These are phyloP conservation scores for Drosophila punjabiensis DNA, from an alignment of 1,140 invertebrate genomes.

Conservation along the genomic window DNA sequence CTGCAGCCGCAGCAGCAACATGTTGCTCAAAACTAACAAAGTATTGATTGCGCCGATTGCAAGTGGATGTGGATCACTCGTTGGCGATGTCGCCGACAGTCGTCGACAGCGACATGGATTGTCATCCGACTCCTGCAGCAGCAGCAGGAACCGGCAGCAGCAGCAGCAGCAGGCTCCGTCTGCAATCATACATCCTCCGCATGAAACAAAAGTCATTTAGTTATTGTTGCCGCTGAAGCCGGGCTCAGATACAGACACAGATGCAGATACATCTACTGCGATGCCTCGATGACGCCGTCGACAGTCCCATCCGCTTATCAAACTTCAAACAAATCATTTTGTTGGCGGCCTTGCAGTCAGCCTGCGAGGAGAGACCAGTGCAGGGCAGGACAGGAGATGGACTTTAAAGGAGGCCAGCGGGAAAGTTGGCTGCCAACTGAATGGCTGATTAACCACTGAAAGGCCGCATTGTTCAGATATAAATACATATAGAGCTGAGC, in stretches of 20 bases:
- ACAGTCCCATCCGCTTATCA: constrained; percentile 85
- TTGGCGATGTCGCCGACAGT: constrained; percentile 50
- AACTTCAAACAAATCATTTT: constrained; percentile 83
- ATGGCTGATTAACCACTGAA: constrained; percentile 38
- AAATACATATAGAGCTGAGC: background rate
- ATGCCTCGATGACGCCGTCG: constrained; percentile 63
- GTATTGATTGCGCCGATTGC: constrained; percentile 82
- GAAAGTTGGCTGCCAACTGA: constrained; percentile 15
- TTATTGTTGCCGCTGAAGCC: constrained; percentile 69
- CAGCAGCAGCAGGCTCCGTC: constrained; percentile 16
- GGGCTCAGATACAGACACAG: constrained; percentile 28
- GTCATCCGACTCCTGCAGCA: constrained; percentile 64
- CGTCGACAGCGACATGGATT: constrained; percentile 78
- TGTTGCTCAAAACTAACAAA: constrained; percentile 84
- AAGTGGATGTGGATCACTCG: constrained; percentile 81
- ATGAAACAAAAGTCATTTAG: constrained; percentile 80
- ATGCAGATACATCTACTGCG: constrained; percentile 53
- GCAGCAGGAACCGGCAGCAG: constrained; percentile 4
- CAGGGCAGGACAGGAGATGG: background rate
- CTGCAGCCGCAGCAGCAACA: constrained; percentile 69
- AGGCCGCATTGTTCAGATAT: constrained; percentile 19
- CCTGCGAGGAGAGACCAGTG: constrained; percentile 3
- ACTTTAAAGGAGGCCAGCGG: constrained; percentile 9
- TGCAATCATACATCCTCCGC: constrained; percentile 68
- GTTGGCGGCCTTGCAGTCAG: constrained; percentile 70